Evolutionary conservation across 1,140 invertebrate species (phyloP), one percentile per base, ranked within the genome.

Genomic region (Drosophila sucinea): DNA sequence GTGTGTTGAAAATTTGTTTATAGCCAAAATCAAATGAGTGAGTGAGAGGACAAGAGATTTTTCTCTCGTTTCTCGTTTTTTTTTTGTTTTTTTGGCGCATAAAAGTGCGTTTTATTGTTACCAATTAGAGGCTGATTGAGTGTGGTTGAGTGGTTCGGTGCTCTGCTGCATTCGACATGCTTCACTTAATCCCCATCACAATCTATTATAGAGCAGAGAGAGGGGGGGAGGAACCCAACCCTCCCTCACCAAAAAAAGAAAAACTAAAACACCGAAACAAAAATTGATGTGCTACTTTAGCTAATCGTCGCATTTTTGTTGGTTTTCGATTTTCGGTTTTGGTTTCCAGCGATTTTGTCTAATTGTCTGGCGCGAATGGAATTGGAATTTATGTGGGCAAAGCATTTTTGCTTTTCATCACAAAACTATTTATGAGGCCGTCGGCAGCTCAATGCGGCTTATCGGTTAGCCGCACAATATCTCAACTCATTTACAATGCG

Each of bases 41-140:
- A 25, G 8, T 3, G 8, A 10, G 23, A 51, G 44, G 23, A 6
- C 7, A 41, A 40, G 40, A 35, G 58, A 73, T 62, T 33, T 68
- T 23, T n/a, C 7, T 51, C 8, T 51, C 23, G 23, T 23, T 25
- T 1, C 23, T 23, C 25, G 6, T 25, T 7, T 25, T 23, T 47
- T 23, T 47, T 17, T 25, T 47, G 5, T 6, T 47, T 47, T 47
- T 47, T 51, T 51, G 23, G 44, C 44, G 47, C 79, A 68, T 81
- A 78, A 86, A 86, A 86, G 86, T 82, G 83, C 83, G 83, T 86
- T 87, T 85, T 86, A 87, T 86, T 86, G 83, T 79, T 87, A 66
- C 67, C 82, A 86, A 86, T 86, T 86, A 86, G 65, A 76, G 44
- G 44, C 64, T 71, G 75, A 86, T 86, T 85, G 83, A 75, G 72